phyloP scores from a whole-genome alignment of 1,140 invertebrate species.

The Caenorhabditis brenneri region DNA sequence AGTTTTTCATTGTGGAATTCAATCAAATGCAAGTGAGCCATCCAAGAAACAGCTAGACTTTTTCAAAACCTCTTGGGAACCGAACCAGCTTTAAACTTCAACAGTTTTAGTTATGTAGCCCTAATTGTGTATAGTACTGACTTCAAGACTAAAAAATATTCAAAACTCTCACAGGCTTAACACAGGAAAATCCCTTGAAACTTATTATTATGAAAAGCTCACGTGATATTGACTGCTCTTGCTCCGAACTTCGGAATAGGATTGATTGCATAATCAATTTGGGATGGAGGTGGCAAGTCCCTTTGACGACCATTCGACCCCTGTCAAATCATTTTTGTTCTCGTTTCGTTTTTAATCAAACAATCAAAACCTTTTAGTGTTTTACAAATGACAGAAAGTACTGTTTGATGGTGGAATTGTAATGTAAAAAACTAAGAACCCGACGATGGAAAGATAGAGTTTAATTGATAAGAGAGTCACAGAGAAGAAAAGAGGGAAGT shows the following conservation, averaged over 20 bases:
- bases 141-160: too few relatives aligned
- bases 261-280: constrained; percentile 71
- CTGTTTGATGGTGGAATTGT: background rate
- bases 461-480: background rate
- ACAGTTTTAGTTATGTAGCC: too few relatives aligned
- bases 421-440: background rate
- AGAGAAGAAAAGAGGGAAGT: background rate
- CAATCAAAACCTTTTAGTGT: background rate
- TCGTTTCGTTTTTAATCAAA: background rate
- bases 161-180: too few relatives aligned
- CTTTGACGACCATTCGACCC: constrained; percentile 55
- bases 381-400: constrained; percentile 12
- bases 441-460: background rate
- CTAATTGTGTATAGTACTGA: too few relatives aligned
- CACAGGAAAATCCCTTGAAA: too few relatives aligned
- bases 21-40: too few relatives aligned
- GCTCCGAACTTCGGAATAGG: constrained; percentile 70
- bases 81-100: too few relatives aligned
- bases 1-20: too few relatives aligned
- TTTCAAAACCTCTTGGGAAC: too few relatives aligned
- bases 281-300: constrained; percentile 65
- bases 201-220: constrained; percentile 20
- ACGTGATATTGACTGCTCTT: constrained; percentile 70
- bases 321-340: background rate
- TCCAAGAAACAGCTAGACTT: too few relatives aligned